These are phyloP conservation scores for Saccostrea cuccullata DNA, from an alignment of 1,140 invertebrate genomes.

Conservation along the genomic window DNA sequence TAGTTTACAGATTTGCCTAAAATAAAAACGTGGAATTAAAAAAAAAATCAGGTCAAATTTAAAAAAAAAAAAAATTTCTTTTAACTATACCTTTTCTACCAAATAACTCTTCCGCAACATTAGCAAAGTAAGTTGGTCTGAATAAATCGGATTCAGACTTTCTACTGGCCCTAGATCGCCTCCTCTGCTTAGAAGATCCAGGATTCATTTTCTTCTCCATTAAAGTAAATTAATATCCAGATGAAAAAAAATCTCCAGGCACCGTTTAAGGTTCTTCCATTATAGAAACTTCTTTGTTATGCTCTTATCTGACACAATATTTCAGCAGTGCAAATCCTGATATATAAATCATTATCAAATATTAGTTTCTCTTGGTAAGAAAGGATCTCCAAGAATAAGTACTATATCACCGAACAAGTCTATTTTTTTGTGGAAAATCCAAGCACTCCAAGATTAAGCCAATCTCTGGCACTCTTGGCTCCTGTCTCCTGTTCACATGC, in stretches of 20 bases:
- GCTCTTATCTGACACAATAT: neutral
- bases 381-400: neutral
- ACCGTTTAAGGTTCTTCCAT: slow-evolving; percentile 12
- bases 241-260: neutral
- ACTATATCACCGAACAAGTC: neutral
- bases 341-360: slow-evolving; percentile 5
- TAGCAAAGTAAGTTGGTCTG: slow-evolving; percentile 47
- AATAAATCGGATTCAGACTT: slow-evolving; percentile 56
- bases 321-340: neutral
- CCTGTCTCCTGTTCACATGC: neutral
- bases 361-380: neutral
- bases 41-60: neutral
- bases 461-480: neutral
- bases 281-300: neutral
- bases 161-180: slow-evolving; percentile 32
- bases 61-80: neutral
- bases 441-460: neutral
- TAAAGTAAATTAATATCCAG: neutral
- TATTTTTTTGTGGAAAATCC: neutral
- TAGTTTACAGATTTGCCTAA: neutral
- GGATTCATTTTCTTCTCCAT: slow-evolving; percentile 17
- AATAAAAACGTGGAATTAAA: no score
- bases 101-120: slow-evolving; percentile 49
- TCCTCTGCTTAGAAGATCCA: slow-evolving; percentile 26
- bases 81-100: slow-evolving; percentile 44